Percentiles rank a stretch among this genome's conserved stretches.
phyloP scores from a whole-genome alignment of 1,140 invertebrate genomes.

The Marisa cornuarietis region DNA sequence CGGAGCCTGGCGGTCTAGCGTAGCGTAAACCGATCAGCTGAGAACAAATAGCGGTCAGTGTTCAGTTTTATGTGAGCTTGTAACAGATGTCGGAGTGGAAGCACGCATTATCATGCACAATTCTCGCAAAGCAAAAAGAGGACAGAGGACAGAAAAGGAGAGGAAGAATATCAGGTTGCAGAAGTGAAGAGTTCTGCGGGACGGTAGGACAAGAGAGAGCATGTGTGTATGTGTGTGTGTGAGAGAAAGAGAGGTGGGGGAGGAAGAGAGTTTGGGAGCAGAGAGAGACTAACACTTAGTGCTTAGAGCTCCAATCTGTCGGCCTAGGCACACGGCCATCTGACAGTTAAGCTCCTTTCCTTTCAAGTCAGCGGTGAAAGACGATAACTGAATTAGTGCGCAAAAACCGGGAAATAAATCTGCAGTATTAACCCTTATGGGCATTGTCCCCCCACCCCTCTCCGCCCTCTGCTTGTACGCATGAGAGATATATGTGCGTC shows the following conservation, averaged over 20 bases:
- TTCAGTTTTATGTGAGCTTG: neutral
- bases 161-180: too few species aligned
- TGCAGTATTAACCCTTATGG: too few species aligned
- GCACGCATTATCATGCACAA: too few species aligned
- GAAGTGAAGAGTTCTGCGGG: neutral
- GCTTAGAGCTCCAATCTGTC: constrained; percentile 1
- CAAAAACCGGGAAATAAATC: neutral
- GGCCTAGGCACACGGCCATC: neutral
- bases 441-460: too few species aligned
- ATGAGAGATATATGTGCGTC: too few species aligned
- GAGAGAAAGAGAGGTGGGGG: neutral
- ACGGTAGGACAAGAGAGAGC: neutral
- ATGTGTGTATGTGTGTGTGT: constrained; percentile 7
- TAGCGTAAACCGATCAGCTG: constrained; percentile 20
- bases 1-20: constrained; percentile 8
- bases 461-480: too few species aligned
- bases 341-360: neutral
- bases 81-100: constrained; percentile 4
- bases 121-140: too few species aligned
- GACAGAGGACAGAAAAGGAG: too few species aligned
- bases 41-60: constrained; percentile 21
- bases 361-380: neutral
- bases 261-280: neutral
- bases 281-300: neutral
- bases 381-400: constrained; percentile 3